Evolutionary conservation across 2,888 invertebrate genomes (phyloP).

Genomic region (Seira musarum): DNA sequence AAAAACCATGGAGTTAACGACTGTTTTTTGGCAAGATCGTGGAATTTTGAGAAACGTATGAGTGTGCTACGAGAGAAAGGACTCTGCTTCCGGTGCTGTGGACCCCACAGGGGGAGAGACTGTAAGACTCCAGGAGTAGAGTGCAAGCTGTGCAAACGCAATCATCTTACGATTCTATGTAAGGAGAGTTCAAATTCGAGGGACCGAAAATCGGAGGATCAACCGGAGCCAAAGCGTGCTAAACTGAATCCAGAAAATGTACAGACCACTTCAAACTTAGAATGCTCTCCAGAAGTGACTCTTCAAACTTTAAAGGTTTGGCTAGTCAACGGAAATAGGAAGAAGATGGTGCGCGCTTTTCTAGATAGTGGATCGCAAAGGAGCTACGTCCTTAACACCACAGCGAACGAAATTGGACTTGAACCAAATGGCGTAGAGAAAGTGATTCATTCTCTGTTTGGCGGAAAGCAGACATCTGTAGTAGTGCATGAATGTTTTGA

Average conservation of each 20-base stretch:
- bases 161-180: conserved; percentile 7
- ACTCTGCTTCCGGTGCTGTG: conserved; percentile 20
- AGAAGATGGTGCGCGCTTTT: conserved; percentile 56
- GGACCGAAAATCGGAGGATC: too few relatives aligned
- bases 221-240: too few relatives aligned
- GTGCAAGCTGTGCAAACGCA: background rate
- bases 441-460: conserved; percentile 67
- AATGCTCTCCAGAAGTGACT: conserved; percentile 15
- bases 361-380: conserved; percentile 68
- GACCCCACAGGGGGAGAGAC: background rate
- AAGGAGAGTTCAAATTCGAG: too few relatives aligned
- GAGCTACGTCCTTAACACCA: conserved; percentile 65
- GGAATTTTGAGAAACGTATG: conserved; percentile 7
- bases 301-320: conserved; percentile 66
- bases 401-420: conserved; percentile 64
- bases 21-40: conserved; percentile 10
- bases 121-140: background rate
- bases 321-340: conserved; percentile 48
- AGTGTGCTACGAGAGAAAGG: background rate
- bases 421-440: conserved; percentile 47
- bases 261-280: too few relatives aligned
- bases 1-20: background rate
- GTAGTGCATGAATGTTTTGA: too few relatives aligned
- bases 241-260: too few relatives aligned
- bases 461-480: too few relatives aligned